Conservation (phyloP, 2,797 vertebrate genomes). For the Lepus oiostolus region DNA sequence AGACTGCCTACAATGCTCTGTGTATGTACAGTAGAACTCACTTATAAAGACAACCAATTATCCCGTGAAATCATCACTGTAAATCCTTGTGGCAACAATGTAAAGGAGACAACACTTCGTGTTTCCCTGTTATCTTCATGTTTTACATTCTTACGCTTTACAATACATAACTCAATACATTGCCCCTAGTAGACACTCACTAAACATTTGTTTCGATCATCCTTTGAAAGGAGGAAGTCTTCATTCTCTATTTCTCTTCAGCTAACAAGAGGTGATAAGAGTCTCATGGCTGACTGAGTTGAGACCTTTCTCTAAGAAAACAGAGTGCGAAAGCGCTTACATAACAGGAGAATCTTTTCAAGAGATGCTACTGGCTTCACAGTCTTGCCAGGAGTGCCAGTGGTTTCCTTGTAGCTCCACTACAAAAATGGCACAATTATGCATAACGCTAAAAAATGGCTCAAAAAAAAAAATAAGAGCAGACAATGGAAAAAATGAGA, state of each 20-base stretch:
- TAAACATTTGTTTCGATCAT: not conserved
- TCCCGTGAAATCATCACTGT: not conserved
- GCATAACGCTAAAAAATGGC: not conserved
- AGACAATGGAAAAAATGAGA: slow-evolving; percentile 45
- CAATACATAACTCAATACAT: not conserved
- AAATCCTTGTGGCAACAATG: slow-evolving; percentile 23
- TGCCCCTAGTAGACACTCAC: not conserved
- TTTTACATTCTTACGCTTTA: not conserved
- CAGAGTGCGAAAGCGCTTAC: slow-evolving; percentile 16
- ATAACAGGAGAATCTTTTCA: slow-evolving; percentile 44
- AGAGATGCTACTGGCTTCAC: slow-evolving; percentile 57
- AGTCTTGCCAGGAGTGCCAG: slow-evolving; percentile 39
- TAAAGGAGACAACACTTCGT: not conserved
- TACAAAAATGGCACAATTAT: slow-evolving; percentile 50
- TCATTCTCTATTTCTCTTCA: slow-evolving; percentile 37
- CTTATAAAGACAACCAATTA: not conserved
- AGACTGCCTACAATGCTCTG: not conserved
- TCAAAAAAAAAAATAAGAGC: not conserved
- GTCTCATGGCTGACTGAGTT: not conserved
- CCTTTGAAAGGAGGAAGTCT: not conserved
- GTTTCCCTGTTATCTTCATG: not conserved
- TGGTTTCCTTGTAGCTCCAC: slow-evolving; percentile 47
- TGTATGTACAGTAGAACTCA: not conserved
- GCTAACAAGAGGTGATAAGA: slow-evolving; percentile 29
- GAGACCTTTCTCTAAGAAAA: slow-evolving; percentile 50